A percentile compares a stretch with the other conserved stretches of the same genome.
phyloP scores from a whole-genome alignment of 2,113 vertebrate species.

The Lampris megalopsis region DNA sequence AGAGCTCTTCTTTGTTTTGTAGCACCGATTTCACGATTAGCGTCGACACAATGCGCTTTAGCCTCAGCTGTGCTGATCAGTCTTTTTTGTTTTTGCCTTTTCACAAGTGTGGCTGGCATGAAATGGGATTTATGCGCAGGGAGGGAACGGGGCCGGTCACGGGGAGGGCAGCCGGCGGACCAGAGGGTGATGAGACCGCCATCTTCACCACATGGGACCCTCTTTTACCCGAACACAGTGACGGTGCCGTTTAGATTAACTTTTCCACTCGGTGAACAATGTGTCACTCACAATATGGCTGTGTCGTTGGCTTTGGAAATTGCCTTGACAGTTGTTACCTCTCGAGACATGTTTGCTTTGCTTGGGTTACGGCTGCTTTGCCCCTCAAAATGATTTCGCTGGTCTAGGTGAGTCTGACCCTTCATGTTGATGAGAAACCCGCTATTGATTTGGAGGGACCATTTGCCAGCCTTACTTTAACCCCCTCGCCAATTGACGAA shows the following conservation, averaged over 20 bases:
- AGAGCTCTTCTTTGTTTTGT: conserved; percentile 56
- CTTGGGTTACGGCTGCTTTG: conserved; percentile 29
- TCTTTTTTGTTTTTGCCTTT: conserved; percentile 68
- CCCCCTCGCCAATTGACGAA: conserved; percentile 18
- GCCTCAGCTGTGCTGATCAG: conserved; percentile 61
- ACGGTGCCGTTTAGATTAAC: conserved; percentile 70
- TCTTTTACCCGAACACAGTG: neutral
- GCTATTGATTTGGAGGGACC: conserved; percentile 42
- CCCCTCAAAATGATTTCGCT: conserved; percentile 31
- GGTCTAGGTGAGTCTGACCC: conserved; percentile 12
- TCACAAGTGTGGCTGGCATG: conserved; percentile 56
- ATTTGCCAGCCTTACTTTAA: conserved; percentile 58
- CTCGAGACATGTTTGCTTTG: conserved; percentile 45
- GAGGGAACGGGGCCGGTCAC: conserved; percentile 51
- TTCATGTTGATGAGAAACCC: conserved; percentile 45
- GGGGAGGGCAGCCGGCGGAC: conserved; percentile 56
- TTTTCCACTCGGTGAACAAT: conserved; percentile 68
- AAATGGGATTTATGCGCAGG: conserved; percentile 73
- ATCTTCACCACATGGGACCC: conserved; percentile 42
- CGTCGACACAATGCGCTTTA: conserved; percentile 57
- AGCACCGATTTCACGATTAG: conserved; percentile 68
- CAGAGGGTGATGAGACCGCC: conserved; percentile 51
- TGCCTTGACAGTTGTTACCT: conserved; percentile 57
- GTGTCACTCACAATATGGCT: conserved; percentile 59
- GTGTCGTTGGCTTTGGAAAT: conserved; percentile 28